Evolutionary conservation across 2,113 vertebrate species (phyloP), one percentile per base, ranked within the genome.

Genomic region (Dicaeum eximium): DNA sequence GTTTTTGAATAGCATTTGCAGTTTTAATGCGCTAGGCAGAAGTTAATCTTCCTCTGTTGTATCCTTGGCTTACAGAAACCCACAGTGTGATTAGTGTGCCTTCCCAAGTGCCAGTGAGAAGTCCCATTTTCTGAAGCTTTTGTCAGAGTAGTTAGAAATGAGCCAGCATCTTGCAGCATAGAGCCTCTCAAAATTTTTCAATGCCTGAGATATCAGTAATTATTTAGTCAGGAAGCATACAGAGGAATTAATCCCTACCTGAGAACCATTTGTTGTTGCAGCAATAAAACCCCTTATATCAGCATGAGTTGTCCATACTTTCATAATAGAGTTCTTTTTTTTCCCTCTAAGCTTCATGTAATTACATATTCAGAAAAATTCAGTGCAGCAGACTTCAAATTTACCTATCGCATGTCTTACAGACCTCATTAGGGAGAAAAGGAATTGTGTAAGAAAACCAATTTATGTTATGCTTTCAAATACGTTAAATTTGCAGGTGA

Each of bases 241-340:
- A 79, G 74, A 79, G 40, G 70, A 88, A 82, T 88, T 94, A 95
- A 90, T 90, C 61, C 35, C 30, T 58, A 85, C 78, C 79, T 85
- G 79, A 74, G 81, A 95, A 71, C 30, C 51, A 85, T 79, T 91
- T 89, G 40, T 85, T 92, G 61, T 85, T 88, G 82, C 0, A 0
- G 57, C 82, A 90, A 79, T 92, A 94, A 94, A 94, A 13, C 18
- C 48, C 33, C 27, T 74, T 71, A 40, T 71, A 90, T 71, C 79
- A 92, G 35, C 74, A 74, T 74, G 65, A 85, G 44, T 71, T 13
- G 33, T 30, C 81, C 61, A 67, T 62, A 74, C 38, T 71, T 96
- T 44, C 47, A 66, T 85, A 94, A 85, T 5, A 67, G 57, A 79
- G 15, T 7, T 58, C 21, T 51, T 74, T 90, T 65, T 80, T 69